phyloP scores from a whole-genome alignment of 2,797 vertebrate species.

The Vultur gryphus region DNA sequence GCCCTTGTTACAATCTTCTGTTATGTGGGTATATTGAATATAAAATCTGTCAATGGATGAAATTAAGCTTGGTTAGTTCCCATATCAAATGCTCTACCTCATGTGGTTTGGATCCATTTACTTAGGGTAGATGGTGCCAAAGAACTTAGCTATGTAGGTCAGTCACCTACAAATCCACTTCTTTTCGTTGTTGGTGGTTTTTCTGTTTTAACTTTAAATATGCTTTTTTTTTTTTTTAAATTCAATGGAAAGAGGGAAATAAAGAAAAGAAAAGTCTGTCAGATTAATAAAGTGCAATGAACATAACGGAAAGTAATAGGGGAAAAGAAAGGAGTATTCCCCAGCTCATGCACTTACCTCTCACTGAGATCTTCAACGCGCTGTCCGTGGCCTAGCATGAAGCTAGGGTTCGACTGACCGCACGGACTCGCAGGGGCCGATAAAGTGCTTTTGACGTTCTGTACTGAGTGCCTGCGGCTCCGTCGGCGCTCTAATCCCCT shows the following conservation, averaged over 20 bases:
- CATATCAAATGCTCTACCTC: not conserved
- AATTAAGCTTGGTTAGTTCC: not conserved
- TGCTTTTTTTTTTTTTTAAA: not conserved
- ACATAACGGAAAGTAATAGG: not conserved
- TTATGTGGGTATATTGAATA: not conserved
- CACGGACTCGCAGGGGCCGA: conserved; percentile 86
- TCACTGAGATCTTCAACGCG: conserved; percentile 81
- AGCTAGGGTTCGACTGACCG: conserved; percentile 58
- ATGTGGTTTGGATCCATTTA: not conserved
- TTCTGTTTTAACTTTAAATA: not conserved
- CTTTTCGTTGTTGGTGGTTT: not conserved
- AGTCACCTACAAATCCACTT: not conserved
- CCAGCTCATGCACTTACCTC: conserved; percentile 77
- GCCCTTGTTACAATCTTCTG: not conserved
- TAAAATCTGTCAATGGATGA: not conserved
- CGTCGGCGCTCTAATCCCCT: conserved; percentile 87
- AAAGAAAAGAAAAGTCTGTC: not conserved
- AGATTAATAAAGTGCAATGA: not conserved
- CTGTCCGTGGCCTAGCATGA: conserved; percentile 74
- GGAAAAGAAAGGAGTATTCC: not conserved
- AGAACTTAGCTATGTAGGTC: not conserved
- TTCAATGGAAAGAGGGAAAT: not conserved
- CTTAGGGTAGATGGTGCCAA: not conserved
- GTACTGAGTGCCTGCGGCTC: conserved; percentile 91
- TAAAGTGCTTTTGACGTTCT: conserved; percentile 78